Percentiles rank a stretch among this genome's conserved stretches.
These are phyloP conservation scores for Cancer borealis DNA, from an alignment of 2,888 invertebrate species.

Conservation along the genomic window DNA sequence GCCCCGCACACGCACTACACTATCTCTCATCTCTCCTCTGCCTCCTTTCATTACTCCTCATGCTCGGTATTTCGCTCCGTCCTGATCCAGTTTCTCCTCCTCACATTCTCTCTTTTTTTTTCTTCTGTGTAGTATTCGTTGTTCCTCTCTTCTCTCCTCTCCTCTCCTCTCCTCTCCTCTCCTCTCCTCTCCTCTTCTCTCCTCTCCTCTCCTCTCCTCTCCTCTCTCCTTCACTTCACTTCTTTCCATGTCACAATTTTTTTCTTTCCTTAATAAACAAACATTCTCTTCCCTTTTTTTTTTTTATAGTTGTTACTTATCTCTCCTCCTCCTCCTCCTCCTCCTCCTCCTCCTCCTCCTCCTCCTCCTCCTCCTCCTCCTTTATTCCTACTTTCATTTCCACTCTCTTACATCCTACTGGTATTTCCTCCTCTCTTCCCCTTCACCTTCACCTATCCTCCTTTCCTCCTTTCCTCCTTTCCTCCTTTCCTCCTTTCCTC, in stretches of 20 bases:
- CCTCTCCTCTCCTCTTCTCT: not conserved
- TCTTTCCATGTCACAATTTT: not conserved
- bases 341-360: not conserved
- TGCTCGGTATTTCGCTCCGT: not conserved
- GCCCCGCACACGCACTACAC: not conserved
- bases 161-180: not conserved
- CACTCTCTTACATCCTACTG: not conserved
- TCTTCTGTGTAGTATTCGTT: not conserved
- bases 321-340: not conserved
- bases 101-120: not conserved
- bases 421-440: constrained; percentile 40
- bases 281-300: not conserved
- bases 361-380: not conserved
- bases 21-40: not conserved
- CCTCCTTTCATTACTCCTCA: not conserved
- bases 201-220: not conserved
- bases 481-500: not conserved
- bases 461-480: not conserved
- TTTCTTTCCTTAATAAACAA: not conserved
- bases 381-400: not conserved
- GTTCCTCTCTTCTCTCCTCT: too few relatives aligned
- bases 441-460: not conserved
- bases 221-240: not conserved
- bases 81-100: not conserved
- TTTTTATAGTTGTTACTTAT: not conserved